These are phyloP conservation scores for Polypterus senegalus DNA, from an alignment of 2,113 vertebrate species.

Conservation along the genomic window DNA sequence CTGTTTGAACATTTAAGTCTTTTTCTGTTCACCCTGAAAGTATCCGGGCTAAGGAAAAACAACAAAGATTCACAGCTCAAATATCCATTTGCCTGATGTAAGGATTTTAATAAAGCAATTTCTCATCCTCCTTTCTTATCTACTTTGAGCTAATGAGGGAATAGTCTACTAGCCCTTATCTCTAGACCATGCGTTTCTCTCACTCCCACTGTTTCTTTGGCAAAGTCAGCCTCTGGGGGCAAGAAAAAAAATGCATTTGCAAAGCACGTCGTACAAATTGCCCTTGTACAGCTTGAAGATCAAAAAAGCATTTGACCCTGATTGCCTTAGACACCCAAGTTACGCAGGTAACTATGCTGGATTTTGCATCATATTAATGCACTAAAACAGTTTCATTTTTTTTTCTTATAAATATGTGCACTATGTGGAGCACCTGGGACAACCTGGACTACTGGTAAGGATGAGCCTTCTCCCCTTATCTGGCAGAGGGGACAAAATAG, in stretches of 20 bases:
- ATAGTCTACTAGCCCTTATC: constrained; percentile 51
- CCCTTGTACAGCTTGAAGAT: too few species aligned
- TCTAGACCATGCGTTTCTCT: constrained; percentile 24
- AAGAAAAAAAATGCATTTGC: neutral
- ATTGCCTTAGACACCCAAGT: too few species aligned
- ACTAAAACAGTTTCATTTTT: too few species aligned
- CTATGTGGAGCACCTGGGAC: too few species aligned
- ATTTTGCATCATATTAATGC: too few species aligned
- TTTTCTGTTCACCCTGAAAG: constrained; percentile 12
- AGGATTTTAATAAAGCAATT: constrained; percentile 4
- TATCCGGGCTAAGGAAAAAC: constrained; percentile 15
- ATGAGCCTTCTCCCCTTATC: too few species aligned
- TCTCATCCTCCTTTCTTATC: constrained; percentile 38
- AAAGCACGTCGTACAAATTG: too few species aligned
- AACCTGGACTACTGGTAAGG: too few species aligned
- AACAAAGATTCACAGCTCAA: constrained; percentile 12
- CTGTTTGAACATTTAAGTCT: neutral
- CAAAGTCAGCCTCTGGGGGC: neutral
- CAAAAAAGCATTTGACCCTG: too few species aligned
- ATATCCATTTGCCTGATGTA: neutral
- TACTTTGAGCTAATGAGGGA: constrained; percentile 51
- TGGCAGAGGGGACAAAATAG: too few species aligned
- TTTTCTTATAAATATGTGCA: too few species aligned
- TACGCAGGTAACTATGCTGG: too few species aligned
- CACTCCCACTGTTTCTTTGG: constrained; percentile 35